Percentiles rank a stretch among this genome's conserved stretches.
Evolutionary conservation across 2,888 invertebrate species (phyloP).

Genomic region (Caenorhabditis zanzibari): DNA sequence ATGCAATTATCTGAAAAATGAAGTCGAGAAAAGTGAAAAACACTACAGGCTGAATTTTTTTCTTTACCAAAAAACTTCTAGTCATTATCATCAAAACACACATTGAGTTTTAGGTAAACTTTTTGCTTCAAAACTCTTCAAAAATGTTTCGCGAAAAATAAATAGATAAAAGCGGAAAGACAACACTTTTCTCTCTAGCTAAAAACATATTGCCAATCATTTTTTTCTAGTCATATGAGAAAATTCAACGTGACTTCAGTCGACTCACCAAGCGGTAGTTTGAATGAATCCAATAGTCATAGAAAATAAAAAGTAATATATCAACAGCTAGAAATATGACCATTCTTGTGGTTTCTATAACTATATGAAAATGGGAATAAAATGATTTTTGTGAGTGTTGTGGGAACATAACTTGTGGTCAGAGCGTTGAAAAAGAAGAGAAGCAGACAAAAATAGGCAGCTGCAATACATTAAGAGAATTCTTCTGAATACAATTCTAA

Average conservation of each 20-base stretch:
- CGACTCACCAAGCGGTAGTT: conserved; percentile 21
- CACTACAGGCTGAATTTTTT: no score
- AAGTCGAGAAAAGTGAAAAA: no score
- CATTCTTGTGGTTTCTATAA: conserved; percentile 5
- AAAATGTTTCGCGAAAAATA: not conserved
- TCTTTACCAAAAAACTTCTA: no score
- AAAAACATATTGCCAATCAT: conserved; percentile 2
- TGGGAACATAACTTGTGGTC: not conserved
- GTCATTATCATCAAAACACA: no score
- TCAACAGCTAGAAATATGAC: conserved; percentile 15
- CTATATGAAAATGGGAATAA: not conserved
- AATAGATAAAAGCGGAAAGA: not conserved
- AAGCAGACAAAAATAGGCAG: not conserved
- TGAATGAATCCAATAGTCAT: conserved; percentile 24
- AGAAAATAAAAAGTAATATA: conserved; percentile 2
- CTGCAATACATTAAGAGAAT: not conserved
- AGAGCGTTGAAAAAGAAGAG: not conserved
- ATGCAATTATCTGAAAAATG: no score
- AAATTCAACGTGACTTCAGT: conserved; percentile 22
- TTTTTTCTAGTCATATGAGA: conserved; percentile 20
- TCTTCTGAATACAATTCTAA: not conserved
- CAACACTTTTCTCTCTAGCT: not conserved
- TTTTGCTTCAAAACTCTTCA: not conserved
- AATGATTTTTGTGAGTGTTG: not conserved
- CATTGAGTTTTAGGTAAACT: not conserved